Base-by-base conservation (phyloP, 2,113 vertebrate genomes). In the Oceanites oceanicus region DNA sequence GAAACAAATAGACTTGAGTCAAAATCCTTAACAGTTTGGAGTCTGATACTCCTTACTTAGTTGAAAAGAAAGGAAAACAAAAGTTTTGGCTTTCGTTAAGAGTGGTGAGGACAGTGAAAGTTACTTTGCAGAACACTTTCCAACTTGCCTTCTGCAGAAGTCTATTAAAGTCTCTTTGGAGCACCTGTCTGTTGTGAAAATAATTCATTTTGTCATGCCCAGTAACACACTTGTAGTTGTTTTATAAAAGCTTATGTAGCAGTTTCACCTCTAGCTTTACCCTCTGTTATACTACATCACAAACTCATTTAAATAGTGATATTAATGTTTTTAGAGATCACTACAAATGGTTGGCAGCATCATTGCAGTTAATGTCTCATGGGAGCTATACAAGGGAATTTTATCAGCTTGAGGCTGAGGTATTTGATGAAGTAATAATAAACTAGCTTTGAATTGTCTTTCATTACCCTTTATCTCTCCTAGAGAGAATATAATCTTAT, bases 341-440 rank as follows among this genome's bases (percentile, higher is more conserved):
- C 97, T 96, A 94, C 94, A 96, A 98, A 98, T 96, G 94, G 92
- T 92, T 95, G 94, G 95, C 95, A 97, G 95, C 95, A 95, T 95
- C 91, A 14, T 96, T 94, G 95, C 86, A 61, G 32, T 97, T 97
- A 97, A 97, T 93, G 98, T 96, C 98, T 98, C 97, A 10, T n/a
- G 96, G 92, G 97, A 97, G 95, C 83, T 56, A 77, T 95, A 66
- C 81, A 86, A 67, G 86, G 27, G 84, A 97, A 95, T 97, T 98
- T 98, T 98, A 98, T 98, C 98, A 98, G 98, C 98, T 97, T 53
- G 92, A 97, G 97, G 90, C 96, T 96, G 96, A 98, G 97, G 97
- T 97, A 96, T 98, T 98, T 98, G 98, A 98, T 98, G 98, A 98
- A 98, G 97, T 98, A 98, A 98, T 98, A 98, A 98, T 97, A 98